A percentile compares a stretch with the other conserved stretches of the same genome.
phyloP scores from a whole-genome alignment of 2,113 vertebrate genomes.

The Gorsachius goisagi region DNA sequence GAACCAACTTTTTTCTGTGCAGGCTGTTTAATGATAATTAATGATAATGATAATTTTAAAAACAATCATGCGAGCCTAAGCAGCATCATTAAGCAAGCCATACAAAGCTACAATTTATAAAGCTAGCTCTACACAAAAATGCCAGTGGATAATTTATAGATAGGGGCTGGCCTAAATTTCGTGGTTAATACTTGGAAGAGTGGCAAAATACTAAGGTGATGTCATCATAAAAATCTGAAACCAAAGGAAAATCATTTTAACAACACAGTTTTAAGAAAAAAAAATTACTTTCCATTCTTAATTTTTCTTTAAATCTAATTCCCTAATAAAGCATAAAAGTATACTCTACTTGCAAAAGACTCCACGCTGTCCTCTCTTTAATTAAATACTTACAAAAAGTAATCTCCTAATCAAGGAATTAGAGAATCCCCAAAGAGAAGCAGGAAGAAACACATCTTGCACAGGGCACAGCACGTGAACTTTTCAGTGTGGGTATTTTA shows the following conservation, averaged over 20 bases:
- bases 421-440: background rate
- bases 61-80: background rate
- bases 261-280: background rate
- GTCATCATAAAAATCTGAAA: background rate
- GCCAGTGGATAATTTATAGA: background rate
- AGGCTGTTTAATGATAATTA: background rate
- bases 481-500: background rate
- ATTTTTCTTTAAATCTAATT: background rate
- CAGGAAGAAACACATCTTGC: background rate
- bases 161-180: background rate
- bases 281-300: background rate
- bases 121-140: background rate
- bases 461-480: background rate
- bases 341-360: background rate
- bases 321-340: background rate
- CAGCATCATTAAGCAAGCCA: background rate
- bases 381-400: background rate
- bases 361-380: background rate
- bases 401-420: background rate
- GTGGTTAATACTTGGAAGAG: background rate
- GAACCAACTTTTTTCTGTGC: background rate
- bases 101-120: background rate
- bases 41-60: background rate
- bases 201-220: background rate
- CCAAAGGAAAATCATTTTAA: background rate